Evolutionary conservation across 1,140 invertebrate genomes (phyloP).

Genomic region (Aphelinus certus): DNA sequence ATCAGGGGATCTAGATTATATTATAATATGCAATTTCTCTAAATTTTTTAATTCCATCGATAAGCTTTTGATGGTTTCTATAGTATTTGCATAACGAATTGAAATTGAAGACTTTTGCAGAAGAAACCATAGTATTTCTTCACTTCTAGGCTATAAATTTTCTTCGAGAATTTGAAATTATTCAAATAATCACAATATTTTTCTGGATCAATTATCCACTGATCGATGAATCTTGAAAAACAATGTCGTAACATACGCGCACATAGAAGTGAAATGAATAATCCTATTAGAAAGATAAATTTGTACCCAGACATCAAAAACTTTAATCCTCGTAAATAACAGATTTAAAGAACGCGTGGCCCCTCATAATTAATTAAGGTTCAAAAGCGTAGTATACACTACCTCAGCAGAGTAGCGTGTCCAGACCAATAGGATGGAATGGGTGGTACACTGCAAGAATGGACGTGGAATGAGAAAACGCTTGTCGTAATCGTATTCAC

Average conservation of each 20-base stretch:
- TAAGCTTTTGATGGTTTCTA: no score
- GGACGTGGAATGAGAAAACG: constrained; percentile 31
- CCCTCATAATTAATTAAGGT: constrained; percentile 31
- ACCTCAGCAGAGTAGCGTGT: neutral
- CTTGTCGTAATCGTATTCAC: constrained; percentile 50
- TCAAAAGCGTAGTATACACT: constrained; percentile 33
- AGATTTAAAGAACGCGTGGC: constrained; percentile 8
- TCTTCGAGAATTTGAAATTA: no score
- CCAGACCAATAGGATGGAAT: neutral
- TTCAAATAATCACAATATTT: no score
- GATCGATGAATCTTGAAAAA: no score
- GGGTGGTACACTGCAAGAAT: neutral
- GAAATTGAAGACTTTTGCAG: no score
- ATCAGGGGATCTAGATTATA: no score
- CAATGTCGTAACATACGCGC: neutral
- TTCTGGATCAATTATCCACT: no score
- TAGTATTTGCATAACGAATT: no score
- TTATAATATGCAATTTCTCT: no score
- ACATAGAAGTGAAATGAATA: neutral
- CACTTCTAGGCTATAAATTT: no score
- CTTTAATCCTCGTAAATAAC: neutral
- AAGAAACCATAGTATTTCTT: no score
- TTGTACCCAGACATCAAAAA: constrained; percentile 8
- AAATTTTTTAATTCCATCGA: no score
- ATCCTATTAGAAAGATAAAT: neutral